Evolutionary conservation across 2,113 vertebrate genomes (phyloP), one percentile per base, ranked within the genome.

Genomic region (Calidris pygmaea): DNA sequence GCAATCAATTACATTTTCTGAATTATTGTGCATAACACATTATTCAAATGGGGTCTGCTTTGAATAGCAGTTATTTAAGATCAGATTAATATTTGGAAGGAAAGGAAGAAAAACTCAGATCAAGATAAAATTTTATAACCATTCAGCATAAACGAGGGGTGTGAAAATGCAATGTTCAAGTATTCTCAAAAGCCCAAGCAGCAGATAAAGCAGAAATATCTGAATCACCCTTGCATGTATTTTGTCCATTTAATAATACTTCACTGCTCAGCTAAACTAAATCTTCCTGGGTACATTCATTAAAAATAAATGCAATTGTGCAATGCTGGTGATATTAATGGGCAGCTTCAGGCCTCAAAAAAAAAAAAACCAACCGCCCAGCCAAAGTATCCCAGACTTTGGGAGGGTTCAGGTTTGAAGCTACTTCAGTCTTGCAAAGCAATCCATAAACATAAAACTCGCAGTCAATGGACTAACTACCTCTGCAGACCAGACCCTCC

Each of bases 71-170:
- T 87, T 86, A 84, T 84, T 95, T 79, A 96, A 84, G 96, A 93
- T 90, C 71, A 95, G 62, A 89, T 90, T 80, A 84, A 83, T 87
- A 90, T 95, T 60, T 76, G 74, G 75, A 95, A 90, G 62, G n/a
- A 96, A 93, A 94, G 83, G 20, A 89, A 81, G 18, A 58, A 72
- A 92, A 82, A 32, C 12, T 56, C 39, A 32, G 48, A 47, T 65
- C 7, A 19, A 87, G 43, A 93, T 63, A 89, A 87, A 89, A 84
- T 76, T 93, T 87, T 75, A 37, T 67, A 81, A 87, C 0, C 2
- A 66, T 89, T 77, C 84, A 82, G 63, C 67, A 62, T 79, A 89
- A 89, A 78, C 0, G 1, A 89, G 32, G 22, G 48, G n/a, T 66
- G 70, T 85, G 80, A 82, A 95, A 96, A 88, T 4, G 11, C n/a